phyloP scores from a whole-genome alignment of 2,888 invertebrate species.

The Drosophila tripunctata region DNA sequence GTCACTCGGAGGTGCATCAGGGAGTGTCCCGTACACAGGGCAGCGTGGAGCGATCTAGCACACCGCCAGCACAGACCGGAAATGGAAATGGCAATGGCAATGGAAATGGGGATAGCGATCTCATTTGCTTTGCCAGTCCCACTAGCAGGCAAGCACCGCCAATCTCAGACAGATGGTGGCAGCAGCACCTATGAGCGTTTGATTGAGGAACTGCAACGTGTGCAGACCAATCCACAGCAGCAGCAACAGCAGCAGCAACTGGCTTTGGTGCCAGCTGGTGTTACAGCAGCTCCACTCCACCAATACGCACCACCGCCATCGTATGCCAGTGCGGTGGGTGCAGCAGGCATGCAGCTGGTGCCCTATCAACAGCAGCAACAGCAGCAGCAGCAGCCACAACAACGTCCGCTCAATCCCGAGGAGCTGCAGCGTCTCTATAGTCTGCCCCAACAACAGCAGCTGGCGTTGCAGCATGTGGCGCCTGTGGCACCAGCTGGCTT shows the following conservation, averaged over 20 bases:
- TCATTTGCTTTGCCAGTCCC: conserved; percentile 90
- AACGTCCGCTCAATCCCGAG: conserved; percentile 81
- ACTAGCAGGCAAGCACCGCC: conserved; percentile 85
- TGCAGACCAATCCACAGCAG: conserved; percentile 70
- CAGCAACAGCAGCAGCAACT: too few species aligned
- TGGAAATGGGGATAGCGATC: conserved; percentile 85
- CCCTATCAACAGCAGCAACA: conserved; percentile 78
- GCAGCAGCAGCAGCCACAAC: conserved; percentile 78
- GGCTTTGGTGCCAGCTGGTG: conserved; percentile 73
- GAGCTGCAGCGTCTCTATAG: conserved; percentile 82
- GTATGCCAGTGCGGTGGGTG: conserved; percentile 48
- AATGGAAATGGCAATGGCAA: conserved; percentile 22
- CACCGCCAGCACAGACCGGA: conserved; percentile 65
- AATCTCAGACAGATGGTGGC: conserved; percentile 81
- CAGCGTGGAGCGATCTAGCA: conserved; percentile 64
- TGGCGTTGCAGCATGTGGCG: conserved; percentile 57
- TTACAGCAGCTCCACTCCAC: conserved; percentile 52
- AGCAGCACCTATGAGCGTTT: conserved; percentile 86
- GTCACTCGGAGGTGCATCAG: conserved; percentile 73
- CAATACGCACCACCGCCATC: conserved; percentile 26
- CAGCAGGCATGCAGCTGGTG: conserved; percentile 77
- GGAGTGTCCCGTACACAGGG: too few species aligned
- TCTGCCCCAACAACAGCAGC: conserved; percentile 71
- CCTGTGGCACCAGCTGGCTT: conserved; percentile 46
- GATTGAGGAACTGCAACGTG: conserved; percentile 86